These are phyloP conservation scores for Anthoscopus minutus DNA, from an alignment of 2,113 vertebrate genomes.

Conservation along the genomic window DNA sequence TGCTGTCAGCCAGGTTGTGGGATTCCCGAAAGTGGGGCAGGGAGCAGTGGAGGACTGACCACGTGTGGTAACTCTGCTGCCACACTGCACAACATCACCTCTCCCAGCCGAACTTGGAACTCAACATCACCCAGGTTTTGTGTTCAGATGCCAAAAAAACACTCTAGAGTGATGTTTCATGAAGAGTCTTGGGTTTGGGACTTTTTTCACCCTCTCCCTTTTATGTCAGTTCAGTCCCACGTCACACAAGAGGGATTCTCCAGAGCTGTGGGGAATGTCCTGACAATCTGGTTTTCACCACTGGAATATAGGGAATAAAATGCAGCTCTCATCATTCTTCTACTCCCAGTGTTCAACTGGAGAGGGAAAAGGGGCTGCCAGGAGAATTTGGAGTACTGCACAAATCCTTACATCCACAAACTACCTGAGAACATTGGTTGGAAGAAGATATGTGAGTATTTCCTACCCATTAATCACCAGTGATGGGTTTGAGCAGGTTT, in stretches of 20 bases:
- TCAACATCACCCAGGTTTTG: not conserved
- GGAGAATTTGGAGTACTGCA: not conserved
- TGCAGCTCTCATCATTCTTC: not conserved
- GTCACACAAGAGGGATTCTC: not conserved
- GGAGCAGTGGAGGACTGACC: not conserved
- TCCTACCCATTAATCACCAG: not conserved
- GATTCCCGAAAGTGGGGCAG: not conserved
- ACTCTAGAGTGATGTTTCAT: not conserved
- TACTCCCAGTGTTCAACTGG: not conserved
- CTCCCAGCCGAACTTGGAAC: not conserved
- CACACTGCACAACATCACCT: accelerated
- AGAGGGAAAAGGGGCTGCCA: not conserved
- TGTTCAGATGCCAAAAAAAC: accelerated
- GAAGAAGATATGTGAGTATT: not conserved
- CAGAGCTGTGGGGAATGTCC: not conserved
- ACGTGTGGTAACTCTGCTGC: not conserved
- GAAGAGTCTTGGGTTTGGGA: too few relatives aligned
- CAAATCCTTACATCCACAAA: not conserved
- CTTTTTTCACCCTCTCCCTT: accelerated
- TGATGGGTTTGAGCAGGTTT: not conserved
- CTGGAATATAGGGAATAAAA: not conserved
- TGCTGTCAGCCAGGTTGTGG: not conserved
- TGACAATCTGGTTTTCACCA: not conserved
- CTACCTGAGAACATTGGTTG: not conserved
- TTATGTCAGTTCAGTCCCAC: not conserved